Conservation (phyloP, 2,113 vertebrate genomes). For the Megaleporinus macrocephalus region DNA sequence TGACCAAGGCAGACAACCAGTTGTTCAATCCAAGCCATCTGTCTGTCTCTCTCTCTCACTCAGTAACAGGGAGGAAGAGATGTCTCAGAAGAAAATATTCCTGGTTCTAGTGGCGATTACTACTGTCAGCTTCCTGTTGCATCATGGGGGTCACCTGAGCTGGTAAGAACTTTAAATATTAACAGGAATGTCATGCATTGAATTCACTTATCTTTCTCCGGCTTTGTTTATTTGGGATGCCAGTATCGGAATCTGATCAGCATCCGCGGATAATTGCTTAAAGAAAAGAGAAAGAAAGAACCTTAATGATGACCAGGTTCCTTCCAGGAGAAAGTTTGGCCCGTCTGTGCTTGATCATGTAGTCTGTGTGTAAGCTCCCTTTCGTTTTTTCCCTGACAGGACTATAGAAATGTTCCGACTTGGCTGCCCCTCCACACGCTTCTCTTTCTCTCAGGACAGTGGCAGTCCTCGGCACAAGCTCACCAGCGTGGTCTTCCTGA, state of each 20-base stretch:
- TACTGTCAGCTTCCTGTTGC: constrained; percentile 82
- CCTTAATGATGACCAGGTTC: neutral
- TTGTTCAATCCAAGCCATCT: constrained; percentile 14
- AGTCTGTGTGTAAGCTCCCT: neutral
- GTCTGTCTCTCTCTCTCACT: neutral
- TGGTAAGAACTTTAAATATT: constrained; percentile 74
- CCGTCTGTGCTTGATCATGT: too few relatives aligned
- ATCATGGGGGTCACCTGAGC: constrained; percentile 80
- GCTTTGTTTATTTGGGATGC: too few relatives aligned
- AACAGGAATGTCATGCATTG: constrained; percentile 5
- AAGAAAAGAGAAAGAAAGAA: too few relatives aligned
- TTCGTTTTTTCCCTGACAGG: constrained; percentile 64
- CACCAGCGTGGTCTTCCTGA: constrained; percentile 84
- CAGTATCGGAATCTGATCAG: too few relatives aligned
- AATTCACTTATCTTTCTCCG: neutral
- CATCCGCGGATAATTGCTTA: too few relatives aligned
- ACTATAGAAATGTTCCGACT: constrained; percentile 73
- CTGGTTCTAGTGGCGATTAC: constrained; percentile 78
- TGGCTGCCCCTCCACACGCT: constrained; percentile 61
- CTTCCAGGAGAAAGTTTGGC: neutral
- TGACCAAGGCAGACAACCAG: constrained; percentile 24
- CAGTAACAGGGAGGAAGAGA: constrained; percentile 53
- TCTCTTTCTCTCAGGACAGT: constrained; percentile 47
- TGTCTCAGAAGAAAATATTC: constrained; percentile 83
- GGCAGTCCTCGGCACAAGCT: constrained; percentile 72